phyloP scores from a whole-genome alignment of 2,797 vertebrate genomes.

The Peromyscus aztecus region DNA sequence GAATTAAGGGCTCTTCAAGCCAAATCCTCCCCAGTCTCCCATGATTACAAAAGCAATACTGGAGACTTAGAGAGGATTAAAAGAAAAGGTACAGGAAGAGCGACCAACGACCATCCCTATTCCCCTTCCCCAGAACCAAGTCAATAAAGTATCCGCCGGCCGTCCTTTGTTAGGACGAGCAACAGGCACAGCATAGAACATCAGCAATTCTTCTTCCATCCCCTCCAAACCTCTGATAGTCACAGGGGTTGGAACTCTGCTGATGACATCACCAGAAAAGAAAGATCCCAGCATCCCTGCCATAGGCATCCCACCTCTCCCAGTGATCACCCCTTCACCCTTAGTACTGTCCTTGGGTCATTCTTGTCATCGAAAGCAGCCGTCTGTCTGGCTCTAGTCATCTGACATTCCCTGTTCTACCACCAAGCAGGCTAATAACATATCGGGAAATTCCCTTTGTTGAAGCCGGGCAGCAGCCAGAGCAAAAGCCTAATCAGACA shows the following conservation, averaged over 20 bases:
- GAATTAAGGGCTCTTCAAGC: not conserved
- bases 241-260: not conserved
- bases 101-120: not conserved
- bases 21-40: not conserved
- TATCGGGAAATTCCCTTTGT: not conserved
- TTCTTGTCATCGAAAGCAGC: not conserved
- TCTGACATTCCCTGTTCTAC: not conserved
- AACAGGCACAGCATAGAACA: not conserved
- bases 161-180: not conserved
- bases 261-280: not conserved
- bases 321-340: not conserved
- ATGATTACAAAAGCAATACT: conserved; percentile 17
- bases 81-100: not conserved
- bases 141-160: not conserved
- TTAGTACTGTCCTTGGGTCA: not conserved
- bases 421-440: not conserved
- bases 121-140: not conserved
- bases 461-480: not conserved
- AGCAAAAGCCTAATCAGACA: not conserved
- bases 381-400: not conserved
- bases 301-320: not conserved
- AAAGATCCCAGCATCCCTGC: not conserved
- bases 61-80: not conserved
- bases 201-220: not conserved
- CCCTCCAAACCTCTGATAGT: not conserved